Evolutionary conservation across 2,797 vertebrate species (phyloP).

Genomic region (Mallotus villosus): DNA sequence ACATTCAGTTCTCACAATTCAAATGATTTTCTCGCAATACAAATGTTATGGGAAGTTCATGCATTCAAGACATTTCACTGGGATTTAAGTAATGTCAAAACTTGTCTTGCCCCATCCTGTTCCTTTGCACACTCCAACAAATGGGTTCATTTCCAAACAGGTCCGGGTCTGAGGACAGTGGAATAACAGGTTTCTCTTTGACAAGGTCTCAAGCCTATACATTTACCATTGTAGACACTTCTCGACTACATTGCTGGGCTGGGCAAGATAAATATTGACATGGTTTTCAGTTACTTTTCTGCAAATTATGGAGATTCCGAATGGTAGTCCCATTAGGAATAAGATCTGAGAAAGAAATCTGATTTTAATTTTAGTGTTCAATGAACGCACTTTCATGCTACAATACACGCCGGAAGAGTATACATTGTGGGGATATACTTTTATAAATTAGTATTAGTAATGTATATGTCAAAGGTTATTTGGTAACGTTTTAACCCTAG

Average conservation of each 20-base stretch:
- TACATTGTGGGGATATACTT: not conserved
- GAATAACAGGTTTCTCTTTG: not conserved
- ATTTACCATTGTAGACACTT: too few relatives aligned
- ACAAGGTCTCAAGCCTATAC: too few relatives aligned
- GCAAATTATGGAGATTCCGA: too few relatives aligned
- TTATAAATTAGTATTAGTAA: not conserved
- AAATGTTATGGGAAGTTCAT: too few relatives aligned
- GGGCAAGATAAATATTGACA: too few relatives aligned
- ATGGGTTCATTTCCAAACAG: constrained; percentile 57
- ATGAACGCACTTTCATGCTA: too few relatives aligned
- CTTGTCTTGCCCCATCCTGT: constrained; percentile 88
- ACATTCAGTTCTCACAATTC: not conserved
- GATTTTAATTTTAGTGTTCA: too few relatives aligned
- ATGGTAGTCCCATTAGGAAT: too few relatives aligned
- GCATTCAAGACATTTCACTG: constrained; percentile 77
- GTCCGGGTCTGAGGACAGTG: not conserved
- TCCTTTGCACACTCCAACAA: constrained; percentile 86
- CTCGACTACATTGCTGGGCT: too few relatives aligned
- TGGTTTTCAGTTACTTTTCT: too few relatives aligned
- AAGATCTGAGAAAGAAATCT: too few relatives aligned
- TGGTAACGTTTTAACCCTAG: not conserved
- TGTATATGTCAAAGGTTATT: not conserved
- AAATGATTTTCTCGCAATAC: not conserved
- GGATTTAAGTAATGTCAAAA: constrained; percentile 94
- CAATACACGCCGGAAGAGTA: too few relatives aligned